Base-by-base conservation (phyloP, 2,888 invertebrate species). In the Eretmocerus hayati region DNA sequence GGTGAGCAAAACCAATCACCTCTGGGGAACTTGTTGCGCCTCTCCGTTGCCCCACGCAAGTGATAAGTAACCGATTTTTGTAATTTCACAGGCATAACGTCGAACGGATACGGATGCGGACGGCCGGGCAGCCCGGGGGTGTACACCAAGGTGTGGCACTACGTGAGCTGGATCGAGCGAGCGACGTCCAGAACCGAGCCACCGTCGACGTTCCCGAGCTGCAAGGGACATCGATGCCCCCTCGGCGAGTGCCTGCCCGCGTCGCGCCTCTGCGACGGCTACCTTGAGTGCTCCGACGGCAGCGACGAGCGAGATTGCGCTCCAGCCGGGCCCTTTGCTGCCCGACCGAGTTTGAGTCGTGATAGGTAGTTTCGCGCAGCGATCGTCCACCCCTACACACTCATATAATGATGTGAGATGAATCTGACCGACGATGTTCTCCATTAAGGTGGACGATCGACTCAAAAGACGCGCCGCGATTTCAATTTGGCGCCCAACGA, bases 91-190 rank as follows among this genome's bases (percentile, higher is more conserved):
- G 85, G 87, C 9, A 84, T 88, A 11, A 87, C 87, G 1, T 86
- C 86, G 57, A 87, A 87, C 63, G 87, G 87, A 0, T 86, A 86
- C 64, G 87, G 87, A 0, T 87, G 87, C 67, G 87, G 87, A 1
- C 74, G 87, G 55, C 85, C 86, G 1, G 83, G 84, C 63, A 74
- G 87, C 6, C 88, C 87, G 15, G 87, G 87, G 31, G 86, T 87
- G 37, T 88, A 88, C 72, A 87, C 87, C 1, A 54, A 54, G 26
- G 86, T 87, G 9, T 77, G 81, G 26, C 81, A 84, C 68, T 87
- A 87, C 67, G 72, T 85, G 33, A 75, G 77, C 21, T 87, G 87
- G 86, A 84, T 87, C 50, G 77, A 82, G 59, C 70, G 73, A 37
- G 75, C 79, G 15, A 77, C 81, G 57, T 52, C 62, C 2, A 57